Base-by-base conservation (phyloP, 2,113 vertebrate species). In the Onychostoma macrolepis region DNA sequence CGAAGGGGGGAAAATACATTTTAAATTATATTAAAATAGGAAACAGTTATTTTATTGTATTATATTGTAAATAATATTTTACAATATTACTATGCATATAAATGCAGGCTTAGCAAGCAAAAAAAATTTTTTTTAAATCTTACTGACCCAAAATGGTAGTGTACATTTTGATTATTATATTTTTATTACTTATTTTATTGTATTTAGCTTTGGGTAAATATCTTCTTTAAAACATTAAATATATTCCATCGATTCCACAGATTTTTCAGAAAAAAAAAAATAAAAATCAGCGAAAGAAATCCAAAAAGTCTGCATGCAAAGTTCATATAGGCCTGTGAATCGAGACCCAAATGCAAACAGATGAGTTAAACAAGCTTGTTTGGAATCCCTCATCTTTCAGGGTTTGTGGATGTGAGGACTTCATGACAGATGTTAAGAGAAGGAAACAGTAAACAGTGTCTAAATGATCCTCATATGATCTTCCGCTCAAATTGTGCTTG, bases 381-480 rank as follows among this genome's bases (percentile, higher is more conserved):
- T 81, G 58, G 41, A 48, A 45, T 26, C 38, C 5, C 1, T 43
- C 38, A 4, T 28, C n/a, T 67, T 65, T 45, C 4, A 82, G 58
- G 10, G 38, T 82, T 82, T 82, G 58, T 81, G 58, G 78, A 80
- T 41, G 10, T 26, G 48, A 79, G 30, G 78, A 80, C 12, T 41
- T 63, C 2, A 28, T 67, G 80, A 82, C 58, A 82, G 58, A 82
- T 82, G 38, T 45, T 82, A 45, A 65, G 81, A 83, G 19, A 53
- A 50, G 81, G 28, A 71, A 83, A 83, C 38, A 69, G 61, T 67
- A 67, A 69, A 83, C 28, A 69, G 43, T 83, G 81, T 83, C 43
- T n/a, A 83, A 53, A 71, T 83, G 63, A 83, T 50, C 45, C 43
- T 33, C 63, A 36, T 83, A n/a, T 53, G 45, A 83, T 71, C 28